Percentiles rank a stretch among this genome's conserved stretches.
Conservation (phyloP, 2,797 vertebrate species). For the Pelochelys cantorii region DNA sequence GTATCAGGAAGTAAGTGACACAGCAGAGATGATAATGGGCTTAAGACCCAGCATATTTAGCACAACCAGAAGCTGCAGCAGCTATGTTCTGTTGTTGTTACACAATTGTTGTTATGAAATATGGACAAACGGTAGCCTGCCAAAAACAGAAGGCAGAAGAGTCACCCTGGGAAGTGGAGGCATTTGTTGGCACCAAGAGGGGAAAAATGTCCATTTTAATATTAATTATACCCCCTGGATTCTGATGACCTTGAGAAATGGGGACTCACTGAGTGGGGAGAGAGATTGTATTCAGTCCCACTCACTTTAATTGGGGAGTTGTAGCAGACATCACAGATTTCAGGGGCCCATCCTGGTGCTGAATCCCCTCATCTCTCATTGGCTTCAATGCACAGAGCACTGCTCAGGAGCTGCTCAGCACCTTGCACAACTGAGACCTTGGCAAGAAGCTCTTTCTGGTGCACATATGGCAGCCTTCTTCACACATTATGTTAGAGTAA, state of each 20-base stretch:
- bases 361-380: not conserved
- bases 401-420: not conserved
- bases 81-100: rapidly evolving
- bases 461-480: not conserved
- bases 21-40: rapidly evolving
- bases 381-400: not conserved
- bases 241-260: slow-evolving; percentile 21
- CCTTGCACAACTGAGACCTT: not conserved
- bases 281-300: slow-evolving; percentile 19
- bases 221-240: slow-evolving; percentile 46
- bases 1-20: rapidly evolving
- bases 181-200: slow-evolving; percentile 28
- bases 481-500: not conserved
- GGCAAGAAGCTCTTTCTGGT: not conserved
- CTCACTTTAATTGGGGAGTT: not conserved
- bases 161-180: slow-evolving; percentile 21
- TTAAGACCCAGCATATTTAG: rapidly evolving
- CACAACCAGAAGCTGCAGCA: rapidly evolving
- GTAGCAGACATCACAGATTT: not conserved
- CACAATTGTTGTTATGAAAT: rapidly evolving
- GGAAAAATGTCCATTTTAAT: slow-evolving; percentile 29
- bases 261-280: slow-evolving; percentile 20
- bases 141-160: slow-evolving; percentile 40
- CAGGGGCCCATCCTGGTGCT: not conserved
- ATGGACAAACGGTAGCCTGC: not conserved